These are phyloP conservation scores for Condylura cristata DNA, from an alignment of 2,113 vertebrate species.

Conservation along the genomic window DNA sequence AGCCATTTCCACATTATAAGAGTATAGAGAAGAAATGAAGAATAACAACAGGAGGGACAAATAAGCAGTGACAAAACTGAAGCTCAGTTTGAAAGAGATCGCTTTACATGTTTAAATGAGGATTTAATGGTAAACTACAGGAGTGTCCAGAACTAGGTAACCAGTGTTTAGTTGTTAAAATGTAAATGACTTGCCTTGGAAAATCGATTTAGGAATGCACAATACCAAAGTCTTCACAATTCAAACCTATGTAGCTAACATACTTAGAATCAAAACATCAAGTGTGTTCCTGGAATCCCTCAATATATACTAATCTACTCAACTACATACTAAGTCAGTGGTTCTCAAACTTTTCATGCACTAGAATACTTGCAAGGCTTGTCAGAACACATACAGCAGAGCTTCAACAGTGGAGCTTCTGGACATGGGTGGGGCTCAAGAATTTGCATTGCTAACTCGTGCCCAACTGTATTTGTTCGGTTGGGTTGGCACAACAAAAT, in stretches of 20 bases:
- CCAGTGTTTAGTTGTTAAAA: conserved; percentile 29
- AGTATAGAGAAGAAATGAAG: conserved; percentile 48
- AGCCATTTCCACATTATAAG: conserved; percentile 54
- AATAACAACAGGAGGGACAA: conserved; percentile 19
- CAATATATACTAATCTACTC: not conserved
- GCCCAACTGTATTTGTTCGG: not conserved
- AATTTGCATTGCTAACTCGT: not conserved
- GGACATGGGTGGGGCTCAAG: not conserved
- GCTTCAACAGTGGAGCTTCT: not conserved
- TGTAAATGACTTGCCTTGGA: not conserved
- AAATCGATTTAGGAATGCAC: conserved; percentile 50
- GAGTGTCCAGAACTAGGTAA: conserved; percentile 19
- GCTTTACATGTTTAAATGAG: conserved; percentile 41
- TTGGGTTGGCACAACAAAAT: not conserved
- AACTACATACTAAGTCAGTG: not conserved
- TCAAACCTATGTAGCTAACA: not conserved
- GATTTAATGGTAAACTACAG: conserved; percentile 31
- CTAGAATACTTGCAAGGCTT: not conserved
- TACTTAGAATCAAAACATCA: conserved; percentile 34
- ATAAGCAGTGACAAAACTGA: conserved; percentile 44
- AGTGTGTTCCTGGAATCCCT: not conserved
- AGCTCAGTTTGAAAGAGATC: conserved; percentile 22
- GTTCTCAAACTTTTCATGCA: conserved; percentile 8
- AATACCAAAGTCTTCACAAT: conserved; percentile 38
- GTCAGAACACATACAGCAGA: not conserved